Percentiles rank a stretch among this genome's conserved stretches.
phyloP scores from a whole-genome alignment of 2,888 invertebrate genomes.

The Cetonia aurata region DNA sequence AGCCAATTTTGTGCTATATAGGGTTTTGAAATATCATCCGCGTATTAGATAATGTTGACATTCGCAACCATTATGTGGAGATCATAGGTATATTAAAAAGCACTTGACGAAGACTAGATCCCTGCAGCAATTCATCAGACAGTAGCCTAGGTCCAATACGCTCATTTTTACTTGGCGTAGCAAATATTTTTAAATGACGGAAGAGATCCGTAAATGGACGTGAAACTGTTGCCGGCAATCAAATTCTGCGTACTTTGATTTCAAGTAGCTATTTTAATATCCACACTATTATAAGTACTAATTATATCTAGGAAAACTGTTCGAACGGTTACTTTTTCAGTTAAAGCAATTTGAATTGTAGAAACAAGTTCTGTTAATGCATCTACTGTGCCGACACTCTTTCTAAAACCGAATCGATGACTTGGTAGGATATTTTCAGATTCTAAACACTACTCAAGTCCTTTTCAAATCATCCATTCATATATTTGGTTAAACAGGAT shows the following conservation, averaged over 20 bases:
- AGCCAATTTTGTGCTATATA: neutral
- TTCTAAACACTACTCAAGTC: constrained; percentile 29
- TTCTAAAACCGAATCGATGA: constrained; percentile 17
- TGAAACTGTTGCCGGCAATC: neutral
- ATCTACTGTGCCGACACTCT: constrained; percentile 5
- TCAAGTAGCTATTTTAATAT: neutral
- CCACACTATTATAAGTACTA: neutral
- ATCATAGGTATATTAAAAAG: constrained; percentile 5
- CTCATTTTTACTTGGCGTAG: neutral
- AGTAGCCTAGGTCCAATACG: neutral
- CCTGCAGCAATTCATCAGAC: constrained; percentile 2
- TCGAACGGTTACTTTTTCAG: neutral
- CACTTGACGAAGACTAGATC: neutral
- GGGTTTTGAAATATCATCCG: constrained; percentile 2
- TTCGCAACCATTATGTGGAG: neutral
- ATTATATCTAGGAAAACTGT: neutral
- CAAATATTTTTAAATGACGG: neutral
- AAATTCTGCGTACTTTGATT: neutral
- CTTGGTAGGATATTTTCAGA: neutral
- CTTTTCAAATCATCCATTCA: neutral
- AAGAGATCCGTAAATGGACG: neutral
- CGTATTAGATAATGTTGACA: constrained; percentile 7
- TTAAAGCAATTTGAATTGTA: neutral
- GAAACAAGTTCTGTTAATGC: constrained; percentile 19
- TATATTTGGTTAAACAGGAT: constrained; percentile 22